A percentile compares a stretch with the other conserved stretches of the same genome.
Evolutionary conservation across 1,140 invertebrate genomes (phyloP).

Genomic region (Rhagoletis pomonella): DNA sequence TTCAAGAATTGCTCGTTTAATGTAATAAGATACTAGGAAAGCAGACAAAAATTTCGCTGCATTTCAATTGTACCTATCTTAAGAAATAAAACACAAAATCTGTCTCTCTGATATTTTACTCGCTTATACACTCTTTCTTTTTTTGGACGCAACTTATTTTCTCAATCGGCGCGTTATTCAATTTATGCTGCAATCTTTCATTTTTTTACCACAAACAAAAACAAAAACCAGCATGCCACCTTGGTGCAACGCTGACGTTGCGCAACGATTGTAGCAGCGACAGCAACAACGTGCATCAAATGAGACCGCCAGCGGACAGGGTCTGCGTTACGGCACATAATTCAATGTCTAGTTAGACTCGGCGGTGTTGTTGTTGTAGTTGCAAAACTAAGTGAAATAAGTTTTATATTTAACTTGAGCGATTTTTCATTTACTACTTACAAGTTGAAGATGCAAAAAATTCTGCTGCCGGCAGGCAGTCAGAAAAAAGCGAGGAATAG

Average conservation of each 20-base stretch:
- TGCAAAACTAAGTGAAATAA: conserved; percentile 17
- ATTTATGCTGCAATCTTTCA: conserved; percentile 31
- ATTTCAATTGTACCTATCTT: no score
- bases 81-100: no score
- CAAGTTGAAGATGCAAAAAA: conserved; percentile 1
- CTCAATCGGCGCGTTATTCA: background rate
- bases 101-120: background rate
- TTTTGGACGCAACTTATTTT: background rate
- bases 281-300: conserved; percentile 18
- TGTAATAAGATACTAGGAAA: no score
- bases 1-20: no score
- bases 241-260: background rate
- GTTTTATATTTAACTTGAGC: conserved; percentile 36
- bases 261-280: background rate
- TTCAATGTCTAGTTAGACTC: conserved; percentile 31
- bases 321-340: conserved; percentile 46
- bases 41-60: no score
- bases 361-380: background rate
- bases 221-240: background rate
- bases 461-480: background rate
- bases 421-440: conserved; percentile 39
- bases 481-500: background rate
- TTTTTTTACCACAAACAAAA: background rate
- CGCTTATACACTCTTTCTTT: background rate
- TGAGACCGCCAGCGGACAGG: conserved; percentile 3